Percentiles rank a stretch among this genome's conserved stretches.
Conservation (phyloP, 2,888 invertebrate genomes). For the Pinctada fucata region DNA sequence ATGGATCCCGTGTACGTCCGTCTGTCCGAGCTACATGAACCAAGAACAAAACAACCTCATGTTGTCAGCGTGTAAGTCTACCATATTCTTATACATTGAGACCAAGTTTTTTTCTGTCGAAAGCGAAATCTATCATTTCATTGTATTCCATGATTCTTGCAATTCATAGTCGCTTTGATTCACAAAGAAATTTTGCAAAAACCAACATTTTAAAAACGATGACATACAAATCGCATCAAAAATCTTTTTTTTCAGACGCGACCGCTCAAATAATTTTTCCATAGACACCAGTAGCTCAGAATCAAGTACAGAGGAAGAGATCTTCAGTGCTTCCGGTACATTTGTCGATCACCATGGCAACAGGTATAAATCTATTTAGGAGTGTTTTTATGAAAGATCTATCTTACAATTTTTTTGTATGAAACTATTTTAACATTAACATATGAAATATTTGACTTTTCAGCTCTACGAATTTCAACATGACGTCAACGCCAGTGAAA, state of each 20-base stretch:
- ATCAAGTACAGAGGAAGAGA: slow-evolving; percentile 36
- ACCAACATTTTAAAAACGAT: too few relatives aligned
- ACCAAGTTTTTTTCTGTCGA: neutral
- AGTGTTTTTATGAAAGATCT: too few relatives aligned
- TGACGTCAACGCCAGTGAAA: neutral
- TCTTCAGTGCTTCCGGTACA: slow-evolving; percentile 20
- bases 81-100: neutral
- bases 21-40: slow-evolving; percentile 32
- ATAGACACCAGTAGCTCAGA: slow-evolving; percentile 15
- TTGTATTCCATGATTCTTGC: too few relatives aligned
- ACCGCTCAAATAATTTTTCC: slow-evolving; percentile 34
- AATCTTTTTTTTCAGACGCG: slow-evolving; percentile 13
- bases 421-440: too few relatives aligned
- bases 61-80: slow-evolving; percentile 30
- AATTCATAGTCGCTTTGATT: too few relatives aligned
- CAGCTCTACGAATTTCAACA: neutral
- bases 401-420: too few relatives aligned
- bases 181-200: too few relatives aligned
- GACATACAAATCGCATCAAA: too few relatives aligned
- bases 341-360: too few relatives aligned
- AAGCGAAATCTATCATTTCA: too few relatives aligned
- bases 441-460: too few relatives aligned
- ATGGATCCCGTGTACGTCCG: slow-evolving; percentile 30
- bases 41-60: slow-evolving; percentile 15
- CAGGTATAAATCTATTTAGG: too few relatives aligned